Base-by-base conservation (phyloP, 2,113 vertebrate genomes). In the Alouatta palliata region DNA sequence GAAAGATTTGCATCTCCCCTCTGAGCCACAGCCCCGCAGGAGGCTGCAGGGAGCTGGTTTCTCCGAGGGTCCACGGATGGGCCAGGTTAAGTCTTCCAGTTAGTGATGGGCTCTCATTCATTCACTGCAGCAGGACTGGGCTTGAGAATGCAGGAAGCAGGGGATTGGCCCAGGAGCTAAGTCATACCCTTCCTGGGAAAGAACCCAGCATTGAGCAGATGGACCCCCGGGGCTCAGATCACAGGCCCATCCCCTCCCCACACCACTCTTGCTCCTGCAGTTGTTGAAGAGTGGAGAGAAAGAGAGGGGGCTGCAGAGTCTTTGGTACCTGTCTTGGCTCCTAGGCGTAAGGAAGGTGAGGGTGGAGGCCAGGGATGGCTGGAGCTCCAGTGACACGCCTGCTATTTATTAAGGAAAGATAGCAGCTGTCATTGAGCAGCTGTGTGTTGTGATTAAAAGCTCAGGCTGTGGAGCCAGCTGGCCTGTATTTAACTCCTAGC, bases 51-150 rank as follows among this genome's bases (percentile, higher is more conserved):
- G 54, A 76, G 27, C 27, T 27, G 64, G 25, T 61, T 92, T 58
- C 71, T n/a, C 8, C 8, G 37, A 3, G 1, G 54, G 56, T 45
- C 25, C 6, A 0, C n/a, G 4, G 1, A 17, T n/a, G 56, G 83
- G 20, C 71, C 79, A 21, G n/a, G 25, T 17, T 19, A 9, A 8
- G 80, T 23, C 40, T 70, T 52, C 45, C 14, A 2, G 25, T 19
- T 32, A 54, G 56, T 1, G 27, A 54, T 2, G 20, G 94, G 17
- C 19, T 54, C 13, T 12, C 11, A 20, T 19, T 64, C 35, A 58
- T 17, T 30, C 35, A 23, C 56, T 9, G 40, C 30, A 52, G 79
- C 68, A 20, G 12, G 54, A n/a, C 8, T 7, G 2, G 12, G 21
- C 2, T 1, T 19, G 14, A 43, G 37, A 19, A 10, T 20, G 12